Conservation (phyloP, 1,140 invertebrate genomes). For the Luehdorfia chinensis region DNA sequence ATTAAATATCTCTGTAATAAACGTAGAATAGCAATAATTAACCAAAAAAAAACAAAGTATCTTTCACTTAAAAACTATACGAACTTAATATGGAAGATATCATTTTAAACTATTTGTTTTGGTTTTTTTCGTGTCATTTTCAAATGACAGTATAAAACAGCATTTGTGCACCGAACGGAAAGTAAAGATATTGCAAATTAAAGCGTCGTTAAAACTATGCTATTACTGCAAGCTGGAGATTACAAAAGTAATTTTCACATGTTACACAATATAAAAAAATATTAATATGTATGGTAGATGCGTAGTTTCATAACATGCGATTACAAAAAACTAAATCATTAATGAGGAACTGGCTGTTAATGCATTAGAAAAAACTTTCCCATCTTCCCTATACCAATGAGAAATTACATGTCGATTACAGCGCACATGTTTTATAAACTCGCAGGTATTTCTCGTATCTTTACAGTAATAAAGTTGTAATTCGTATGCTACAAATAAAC, state of each 20-base stretch:
- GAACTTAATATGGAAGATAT: constrained; percentile 40
- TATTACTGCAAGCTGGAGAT: not conserved
- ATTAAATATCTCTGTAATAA: constrained; percentile 3
- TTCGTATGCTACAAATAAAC: constrained; percentile 23
- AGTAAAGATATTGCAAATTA: constrained; percentile 1
- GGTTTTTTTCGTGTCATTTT: constrained; percentile 22
- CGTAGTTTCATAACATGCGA: not conserved
- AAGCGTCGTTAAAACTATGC: not conserved
- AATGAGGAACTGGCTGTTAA: constrained; percentile 29
- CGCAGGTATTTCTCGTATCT: no score
- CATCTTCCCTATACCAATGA: not conserved
- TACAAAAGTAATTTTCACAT: constrained; percentile 3
- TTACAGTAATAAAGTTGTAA: not conserved
- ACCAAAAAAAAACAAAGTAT: constrained; percentile 2
- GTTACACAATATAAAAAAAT: no score
- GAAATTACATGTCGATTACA: constrained; percentile 18
- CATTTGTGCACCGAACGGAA: constrained; percentile 8
- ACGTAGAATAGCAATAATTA: not conserved
- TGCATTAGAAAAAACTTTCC: not conserved
- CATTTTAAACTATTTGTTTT: constrained; percentile 28
- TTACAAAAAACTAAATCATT: constrained; percentile 22
- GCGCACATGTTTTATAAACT: constrained; percentile 15
- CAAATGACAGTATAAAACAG: constrained; percentile 9
- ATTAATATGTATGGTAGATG: no score
- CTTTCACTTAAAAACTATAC: constrained; percentile 9